Conservation (phyloP, 2,888 invertebrate species). For the Silvanus unidentatus region DNA sequence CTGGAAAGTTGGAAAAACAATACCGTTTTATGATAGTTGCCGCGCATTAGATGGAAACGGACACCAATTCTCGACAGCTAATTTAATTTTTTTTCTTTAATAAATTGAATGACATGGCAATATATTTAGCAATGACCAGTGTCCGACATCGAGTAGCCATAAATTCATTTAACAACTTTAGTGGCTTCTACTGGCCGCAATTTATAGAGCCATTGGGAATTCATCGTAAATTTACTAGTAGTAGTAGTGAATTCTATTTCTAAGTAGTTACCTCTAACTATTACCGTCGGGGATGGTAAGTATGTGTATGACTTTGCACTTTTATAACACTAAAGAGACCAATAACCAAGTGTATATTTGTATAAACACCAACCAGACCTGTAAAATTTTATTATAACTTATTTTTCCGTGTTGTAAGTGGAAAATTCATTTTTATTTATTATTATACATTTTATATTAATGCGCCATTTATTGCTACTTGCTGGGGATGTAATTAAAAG, state of each 20-base stretch:
- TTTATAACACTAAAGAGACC: conserved; percentile 5
- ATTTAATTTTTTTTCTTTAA: conserved; percentile 19
- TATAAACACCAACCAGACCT: too few species aligned
- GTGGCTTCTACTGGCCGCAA: conserved; percentile 44
- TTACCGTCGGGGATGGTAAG: conserved; percentile 12
- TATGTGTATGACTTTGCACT: neutral
- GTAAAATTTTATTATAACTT: too few species aligned
- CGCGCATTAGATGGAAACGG: too few species aligned
- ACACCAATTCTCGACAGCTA: too few species aligned
- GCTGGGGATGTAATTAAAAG: too few species aligned
- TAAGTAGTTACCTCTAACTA: conserved; percentile 31
- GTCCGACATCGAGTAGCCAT: conserved; percentile 44
- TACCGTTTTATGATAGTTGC: too few species aligned
- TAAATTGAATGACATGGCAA: conserved; percentile 31
- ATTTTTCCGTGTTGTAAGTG: too few species aligned
- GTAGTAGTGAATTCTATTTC: conserved; percentile 31
- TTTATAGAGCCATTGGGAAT: conserved; percentile 42
- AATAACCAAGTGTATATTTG: conserved; percentile 1
- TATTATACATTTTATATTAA: too few species aligned
- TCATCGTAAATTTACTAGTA: conserved; percentile 28
- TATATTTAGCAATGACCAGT: conserved; percentile 46
- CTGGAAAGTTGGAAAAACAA: too few species aligned
- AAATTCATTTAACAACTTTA: conserved; percentile 50
- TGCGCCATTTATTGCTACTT: too few species aligned
- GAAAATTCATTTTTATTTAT: too few species aligned